Percentiles rank a stretch among this genome's conserved stretches.
Conservation (phyloP, 1,140 invertebrate species). For the Melanaphis sacchari region DNA sequence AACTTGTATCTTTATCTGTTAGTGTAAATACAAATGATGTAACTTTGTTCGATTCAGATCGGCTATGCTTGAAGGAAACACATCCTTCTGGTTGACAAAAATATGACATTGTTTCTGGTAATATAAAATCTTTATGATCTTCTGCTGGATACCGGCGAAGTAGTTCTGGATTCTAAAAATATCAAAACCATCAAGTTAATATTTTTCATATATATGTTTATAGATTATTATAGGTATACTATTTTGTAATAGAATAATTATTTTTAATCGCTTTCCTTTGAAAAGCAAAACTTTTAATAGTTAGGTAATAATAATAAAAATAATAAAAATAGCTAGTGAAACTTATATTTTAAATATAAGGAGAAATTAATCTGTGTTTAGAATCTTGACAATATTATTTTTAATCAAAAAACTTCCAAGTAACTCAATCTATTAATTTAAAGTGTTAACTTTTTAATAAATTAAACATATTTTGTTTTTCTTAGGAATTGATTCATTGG, state of each 20-base stretch:
- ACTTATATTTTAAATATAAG: no score
- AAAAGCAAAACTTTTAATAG: not conserved
- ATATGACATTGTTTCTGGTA: constrained; percentile 97
- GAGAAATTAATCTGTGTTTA: no score
- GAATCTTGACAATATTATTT: no score
- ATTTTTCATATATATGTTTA: not conserved
- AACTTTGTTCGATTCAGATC: constrained; percentile 84
- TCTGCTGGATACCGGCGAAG: constrained; percentile 95
- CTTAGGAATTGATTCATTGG: not conserved
- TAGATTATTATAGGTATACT: not conserved
- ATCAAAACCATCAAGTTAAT: not conserved
- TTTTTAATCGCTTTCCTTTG: not conserved
- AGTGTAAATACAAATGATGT: constrained; percentile 98
- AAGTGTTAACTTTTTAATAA: not conserved
- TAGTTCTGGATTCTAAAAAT: constrained; percentile 79
- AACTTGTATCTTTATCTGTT: constrained; percentile 98
- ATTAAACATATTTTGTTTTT: not conserved
- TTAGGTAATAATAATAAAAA: not conserved
- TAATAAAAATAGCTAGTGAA: not conserved
- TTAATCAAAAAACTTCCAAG: not conserved
- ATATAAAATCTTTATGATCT: constrained; percentile 96
- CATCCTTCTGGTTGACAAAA: constrained; percentile 99
- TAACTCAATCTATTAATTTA: not conserved
- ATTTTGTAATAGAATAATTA: not conserved
- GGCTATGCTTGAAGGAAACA: constrained; percentile 85